Evolutionary conservation across 2,113 vertebrate species (phyloP), one percentile per base, ranked within the genome.

Genomic region (Ciconia maguari): DNA sequence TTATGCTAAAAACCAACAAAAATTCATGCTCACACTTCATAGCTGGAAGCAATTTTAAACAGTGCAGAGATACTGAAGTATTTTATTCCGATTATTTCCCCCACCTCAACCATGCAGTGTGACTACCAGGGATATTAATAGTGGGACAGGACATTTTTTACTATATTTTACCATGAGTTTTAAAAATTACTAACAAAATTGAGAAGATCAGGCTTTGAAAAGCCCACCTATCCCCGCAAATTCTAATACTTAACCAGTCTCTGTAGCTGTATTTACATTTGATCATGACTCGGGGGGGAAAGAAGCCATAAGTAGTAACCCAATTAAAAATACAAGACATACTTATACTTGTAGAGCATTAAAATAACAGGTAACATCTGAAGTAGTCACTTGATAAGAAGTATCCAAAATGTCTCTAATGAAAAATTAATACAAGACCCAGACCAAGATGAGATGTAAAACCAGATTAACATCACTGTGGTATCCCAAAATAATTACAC

Each of bases 261-360:
- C 85, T 79, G 34, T 22, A 86, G 48, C 61, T 55, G 5, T 25
- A 38, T 55, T 83, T 70, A 65, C 32, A 61, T 84, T 74, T 66
- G 13, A 80, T 65, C 6, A 6, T 3, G 4, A 16, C 13, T 1
- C 10, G 10, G 1, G 15, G 5, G 3, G 5, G 5, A 6, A 18
- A 66, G 24, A 82, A 87, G 41, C 55, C 3, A 0, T 8, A 51
- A 91, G 22, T 29, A 89, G 20, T 12, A 72, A 60, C 7, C 10
- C 32, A 55, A 32, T 42, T 72, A 42, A 61, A 96, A 93, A 75
- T 25, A 36, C 13, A 58, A 82, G 25, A 38, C 30, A 38, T 16
- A 38, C 11, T 61, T 82, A 24, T 48, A 72, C 42, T n/a, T 34
- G 22, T 14, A 44, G 14, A 68, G 17, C 75, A 71, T 30, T 83